Evolutionary conservation across 2,797 vertebrate genomes (phyloP).

Genomic region (Brotula barbata): DNA sequence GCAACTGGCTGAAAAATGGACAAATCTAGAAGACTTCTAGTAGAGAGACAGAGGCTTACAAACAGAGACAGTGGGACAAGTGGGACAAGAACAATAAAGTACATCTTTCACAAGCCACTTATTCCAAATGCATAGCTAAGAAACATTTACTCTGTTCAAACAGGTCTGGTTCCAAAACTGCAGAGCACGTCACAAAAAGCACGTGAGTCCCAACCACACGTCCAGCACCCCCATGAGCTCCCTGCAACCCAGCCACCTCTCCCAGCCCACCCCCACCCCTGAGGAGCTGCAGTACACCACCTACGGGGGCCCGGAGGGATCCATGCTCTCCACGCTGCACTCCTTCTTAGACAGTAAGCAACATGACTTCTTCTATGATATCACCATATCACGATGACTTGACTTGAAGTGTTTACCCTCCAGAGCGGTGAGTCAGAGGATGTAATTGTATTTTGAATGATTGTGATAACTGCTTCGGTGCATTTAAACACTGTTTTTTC

Average conservation of each 20-base stretch:
- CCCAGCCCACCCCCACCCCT: slow-evolving; percentile 82
- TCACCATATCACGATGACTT: background rate
- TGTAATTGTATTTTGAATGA: background rate
- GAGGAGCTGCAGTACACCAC: slow-evolving; percentile 91
- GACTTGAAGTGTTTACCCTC: too few species aligned
- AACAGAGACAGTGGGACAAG: too few species aligned
- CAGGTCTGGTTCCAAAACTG: slow-evolving; percentile 99
- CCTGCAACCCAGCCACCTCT: slow-evolving; percentile 83
- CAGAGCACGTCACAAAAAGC: slow-evolving; percentile 96
- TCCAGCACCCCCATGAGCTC: slow-evolving; percentile 79
- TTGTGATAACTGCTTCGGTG: too few species aligned
- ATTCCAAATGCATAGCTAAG: background rate
- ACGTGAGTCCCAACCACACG: slow-evolving; percentile 90
- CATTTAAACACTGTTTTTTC: too few species aligned
- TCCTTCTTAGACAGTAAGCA: slow-evolving; percentile 93
- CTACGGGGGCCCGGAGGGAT: slow-evolving; percentile 87
- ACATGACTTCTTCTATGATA: slow-evolving; percentile 18
- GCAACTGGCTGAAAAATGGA: background rate
- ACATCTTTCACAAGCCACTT: too few species aligned
- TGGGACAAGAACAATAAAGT: too few species aligned
- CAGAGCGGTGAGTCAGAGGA: too few species aligned
- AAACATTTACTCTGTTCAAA: slow-evolving; percentile 27
- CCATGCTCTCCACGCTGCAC: slow-evolving; percentile 90
- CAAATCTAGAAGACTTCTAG: background rate
- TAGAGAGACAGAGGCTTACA: background rate